Evolutionary conservation across 2,113 vertebrate species (phyloP), one percentile per base, ranked within the genome.

Genomic region (Enhydra lutris): DNA sequence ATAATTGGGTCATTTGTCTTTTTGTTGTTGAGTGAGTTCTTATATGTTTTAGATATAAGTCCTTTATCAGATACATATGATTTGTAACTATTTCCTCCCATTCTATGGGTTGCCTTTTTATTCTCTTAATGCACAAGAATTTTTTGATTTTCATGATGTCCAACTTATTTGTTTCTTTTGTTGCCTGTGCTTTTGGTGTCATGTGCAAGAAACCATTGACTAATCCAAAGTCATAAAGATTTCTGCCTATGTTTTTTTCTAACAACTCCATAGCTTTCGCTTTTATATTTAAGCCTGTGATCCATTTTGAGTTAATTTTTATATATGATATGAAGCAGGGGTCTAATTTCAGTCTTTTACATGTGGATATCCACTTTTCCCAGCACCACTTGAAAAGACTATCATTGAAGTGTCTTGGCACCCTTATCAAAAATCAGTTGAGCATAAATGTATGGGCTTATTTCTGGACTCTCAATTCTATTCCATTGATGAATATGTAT

Each of bases 401-500:
- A 55, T 63, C 76, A 83, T n/a, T 93, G 15, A 59, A 79, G 89
- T 95, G 11, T 83, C 57, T 92, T 95, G 89, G 90, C 50, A 93
- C 10, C 7, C 34, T 93, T 78, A 89, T 93, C 55, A 97, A 96
- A 97, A 95, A 91, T 73, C 63, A 98, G 34, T 89, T 79, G 65
- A 94, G 39, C 76, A 95, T 91, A 82, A 86, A 73, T 73, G 3
- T n/a, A 93, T 69, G 18, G 57, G n/a, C n/a, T 89, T 97, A 91
- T 97, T 97, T 97, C 91, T 95, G 79, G 67, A 88, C 65, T 93
- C 73, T 86, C 42, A 36, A 29, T 92, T 89, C 65, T 91, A n/a
- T 61, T 80, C 84, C 67, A 83, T 4, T 95, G 90, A 95, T 96
- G 94, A 97, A 97, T 97, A 95, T 97, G 96, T 65, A 96, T 96